A percentile compares a stretch with the other conserved stretches of the same genome.
phyloP scores from a whole-genome alignment of 1,140 invertebrate species.

The Lucilia cuprina region DNA sequence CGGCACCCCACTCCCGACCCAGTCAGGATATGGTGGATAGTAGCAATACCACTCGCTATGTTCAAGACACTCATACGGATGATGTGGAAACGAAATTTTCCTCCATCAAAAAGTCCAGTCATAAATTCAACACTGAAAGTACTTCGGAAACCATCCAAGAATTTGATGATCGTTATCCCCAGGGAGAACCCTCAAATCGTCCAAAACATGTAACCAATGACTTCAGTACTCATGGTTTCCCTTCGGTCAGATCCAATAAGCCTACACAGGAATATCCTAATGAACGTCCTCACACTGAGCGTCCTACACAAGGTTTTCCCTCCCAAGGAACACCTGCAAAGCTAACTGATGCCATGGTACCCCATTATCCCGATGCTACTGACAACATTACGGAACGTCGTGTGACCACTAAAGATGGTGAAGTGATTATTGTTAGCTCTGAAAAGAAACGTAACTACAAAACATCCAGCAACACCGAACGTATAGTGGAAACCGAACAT shows the following conservation, averaged over 20 bases:
- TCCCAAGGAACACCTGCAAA: neutral
- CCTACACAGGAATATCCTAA: slow-evolving; percentile 54
- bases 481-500: slow-evolving; percentile 53
- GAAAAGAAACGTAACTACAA: slow-evolving; percentile 44
- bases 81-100: slow-evolving; percentile 46
- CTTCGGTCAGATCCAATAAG: slow-evolving; percentile 56
- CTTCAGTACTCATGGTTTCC: slow-evolving; percentile 58
- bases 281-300: slow-evolving; percentile 43
- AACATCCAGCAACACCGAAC: slow-evolving; percentile 50
- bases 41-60: slow-evolving; percentile 33
- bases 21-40: slow-evolving; percentile 50
- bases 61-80: slow-evolving; percentile 38
- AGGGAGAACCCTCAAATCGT: slow-evolving; percentile 1
- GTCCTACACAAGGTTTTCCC: neutral
- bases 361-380: neutral
- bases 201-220: slow-evolving; percentile 37
- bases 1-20: neutral
- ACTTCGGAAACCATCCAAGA: slow-evolving; percentile 57
- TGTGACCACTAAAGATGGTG: slow-evolving; percentile 40
- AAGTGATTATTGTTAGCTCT: slow-evolving; percentile 42
- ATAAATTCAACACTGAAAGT: slow-evolving; percentile 56
- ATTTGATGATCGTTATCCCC: slow-evolving; percentile 41
- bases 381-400: neutral
- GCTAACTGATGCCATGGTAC: neutral
- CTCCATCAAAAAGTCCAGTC: slow-evolving; percentile 54